These are phyloP conservation scores for Pristionchus japonicus DNA, from an alignment of 2,888 invertebrate species.

Conservation along the genomic window DNA sequence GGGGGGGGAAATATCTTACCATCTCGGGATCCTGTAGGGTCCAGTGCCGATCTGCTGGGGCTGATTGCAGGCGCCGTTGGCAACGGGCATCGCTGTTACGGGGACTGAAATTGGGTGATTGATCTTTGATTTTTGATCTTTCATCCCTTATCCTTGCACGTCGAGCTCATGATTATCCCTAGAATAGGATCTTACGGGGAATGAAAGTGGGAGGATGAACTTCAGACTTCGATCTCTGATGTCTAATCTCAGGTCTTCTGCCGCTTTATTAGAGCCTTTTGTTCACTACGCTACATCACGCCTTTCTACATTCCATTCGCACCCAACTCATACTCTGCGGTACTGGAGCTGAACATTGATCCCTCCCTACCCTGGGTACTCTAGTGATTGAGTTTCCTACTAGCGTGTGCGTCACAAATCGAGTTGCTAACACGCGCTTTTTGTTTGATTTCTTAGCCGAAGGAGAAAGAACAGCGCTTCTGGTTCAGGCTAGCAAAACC, in stretches of 20 bases:
- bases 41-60: constrained; percentile 75
- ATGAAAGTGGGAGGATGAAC: not conserved
- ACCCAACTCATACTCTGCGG: not conserved
- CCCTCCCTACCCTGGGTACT: not conserved
- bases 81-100: constrained; percentile 28
- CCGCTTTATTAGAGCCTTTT: too few species aligned
- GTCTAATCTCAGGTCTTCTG: too few species aligned
- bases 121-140: not conserved
- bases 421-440: not conserved
- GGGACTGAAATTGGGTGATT: constrained; percentile 1
- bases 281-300: too few species aligned
- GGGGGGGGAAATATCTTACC: constrained; percentile 64
- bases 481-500: not conserved
- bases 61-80: constrained; percentile 59
- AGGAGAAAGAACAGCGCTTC: not conserved
- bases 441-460: not conserved
- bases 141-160: too few species aligned
- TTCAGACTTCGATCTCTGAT: not conserved
- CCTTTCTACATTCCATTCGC: too few species aligned
- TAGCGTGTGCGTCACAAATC: not conserved
- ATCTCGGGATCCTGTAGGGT: constrained; percentile 75
- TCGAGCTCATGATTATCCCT: too few species aligned
- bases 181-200: not conserved
- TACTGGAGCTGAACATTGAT: not conserved
- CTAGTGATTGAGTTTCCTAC: not conserved